phyloP scores from a whole-genome alignment of 2,888 invertebrate genomes.

The Tetramorium bicarinatum region DNA sequence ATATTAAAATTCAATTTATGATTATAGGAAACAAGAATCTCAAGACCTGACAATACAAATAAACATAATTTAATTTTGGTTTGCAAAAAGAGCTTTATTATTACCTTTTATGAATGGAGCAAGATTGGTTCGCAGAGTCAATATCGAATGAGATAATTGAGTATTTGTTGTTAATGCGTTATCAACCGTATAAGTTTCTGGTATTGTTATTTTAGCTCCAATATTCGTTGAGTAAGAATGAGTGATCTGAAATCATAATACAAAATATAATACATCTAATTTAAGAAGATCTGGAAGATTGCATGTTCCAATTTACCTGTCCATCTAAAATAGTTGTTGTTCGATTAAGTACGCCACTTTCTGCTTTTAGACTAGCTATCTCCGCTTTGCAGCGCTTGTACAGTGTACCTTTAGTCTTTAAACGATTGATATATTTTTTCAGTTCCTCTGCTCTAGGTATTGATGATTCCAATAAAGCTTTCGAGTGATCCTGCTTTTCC shows the following conservation, averaged over 20 bases:
- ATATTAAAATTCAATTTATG: not conserved
- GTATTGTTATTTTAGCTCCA: conserved; percentile 52
- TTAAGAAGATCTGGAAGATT: not conserved
- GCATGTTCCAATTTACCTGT: conserved; percentile 85
- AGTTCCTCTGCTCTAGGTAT: conserved; percentile 91
- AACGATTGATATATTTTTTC: conserved; percentile 93
- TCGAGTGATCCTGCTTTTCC: conserved; percentile 79
- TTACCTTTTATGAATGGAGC: conserved; percentile 79
- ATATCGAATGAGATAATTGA: conserved; percentile 74
- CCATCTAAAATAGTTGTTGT: conserved; percentile 92
- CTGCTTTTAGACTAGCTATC: conserved; percentile 92
- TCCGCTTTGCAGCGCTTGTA: conserved; percentile 94
- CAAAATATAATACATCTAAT: not conserved
- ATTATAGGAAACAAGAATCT: not conserved
- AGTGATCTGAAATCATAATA: conserved; percentile 53
- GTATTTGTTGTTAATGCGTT: conserved; percentile 77
- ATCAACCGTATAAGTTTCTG: conserved; percentile 75
- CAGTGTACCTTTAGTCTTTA: conserved; percentile 92
- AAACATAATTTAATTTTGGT: not conserved
- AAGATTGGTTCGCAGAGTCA: conserved; percentile 73
- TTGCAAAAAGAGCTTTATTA: not conserved
- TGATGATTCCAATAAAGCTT: conserved; percentile 76
- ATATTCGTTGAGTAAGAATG: conserved; percentile 54
- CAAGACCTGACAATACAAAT: not conserved
- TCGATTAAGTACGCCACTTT: conserved; percentile 91